Percentiles rank a stretch among this genome's conserved stretches.
Evolutionary conservation across 1,140 invertebrate genomes (phyloP).

Genomic region (Caenorhabditis elegans): WBcel235 BX284604.4:2085001-2085500

Average conservation of each 20-base stretch:
- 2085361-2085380: not conserved
- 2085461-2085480: slow-evolving; percentile 64
- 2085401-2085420: not conserved
- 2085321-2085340: slow-evolving; percentile 71
- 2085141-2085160: slow-evolving; percentile 98
- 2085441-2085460: slow-evolving; percentile 49
- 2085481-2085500: slow-evolving; percentile 65
- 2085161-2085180: slow-evolving; percentile 95
- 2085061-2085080: slow-evolving; percentile 87
- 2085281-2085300: slow-evolving; percentile 66
- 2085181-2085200: slow-evolving; percentile 98
- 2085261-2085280: slow-evolving; percentile 65
- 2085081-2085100: slow-evolving; percentile 98
- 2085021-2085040: slow-evolving; percentile 97
- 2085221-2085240: slow-evolving; percentile 82
- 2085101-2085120: slow-evolving; percentile 78
- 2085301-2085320: slow-evolving; percentile 67
- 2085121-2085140: slow-evolving; percentile 94
- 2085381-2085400: slow-evolving; percentile 33
- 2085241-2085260: slow-evolving; percentile 67
- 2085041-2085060: slow-evolving; percentile 85
- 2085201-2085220: slow-evolving; percentile 89
- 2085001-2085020: slow-evolving; percentile 94
- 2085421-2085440: not conserved
- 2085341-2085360: slow-evolving; percentile 28